Conservation (phyloP, 2,797 vertebrate species). For the Phrynocephalus guinanensis region DNA sequence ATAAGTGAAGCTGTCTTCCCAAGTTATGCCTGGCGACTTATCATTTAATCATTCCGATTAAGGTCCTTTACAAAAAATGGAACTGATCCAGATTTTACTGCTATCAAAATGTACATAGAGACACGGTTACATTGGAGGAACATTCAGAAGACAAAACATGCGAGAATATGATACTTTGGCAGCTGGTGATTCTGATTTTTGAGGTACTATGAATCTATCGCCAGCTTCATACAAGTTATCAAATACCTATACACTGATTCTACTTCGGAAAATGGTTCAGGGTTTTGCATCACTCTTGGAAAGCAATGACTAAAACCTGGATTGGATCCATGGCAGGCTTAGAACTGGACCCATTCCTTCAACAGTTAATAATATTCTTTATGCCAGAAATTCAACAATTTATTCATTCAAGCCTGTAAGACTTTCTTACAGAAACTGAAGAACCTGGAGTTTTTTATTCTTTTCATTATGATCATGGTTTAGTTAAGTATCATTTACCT, state of each 20-base stretch:
- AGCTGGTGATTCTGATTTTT: no score
- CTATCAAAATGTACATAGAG: not conserved
- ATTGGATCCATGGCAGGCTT: no score
- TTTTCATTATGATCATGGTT: constrained; percentile 51
- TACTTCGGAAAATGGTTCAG: no score
- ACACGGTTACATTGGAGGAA: constrained; percentile 27
- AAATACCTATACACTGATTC: no score
- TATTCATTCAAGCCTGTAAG: constrained; percentile 53
- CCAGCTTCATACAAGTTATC: no score
- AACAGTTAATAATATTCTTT: constrained; percentile 49
- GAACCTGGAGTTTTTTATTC: constrained; percentile 11
- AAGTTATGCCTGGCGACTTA: not conserved
- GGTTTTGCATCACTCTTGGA: no score
- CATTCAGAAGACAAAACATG: constrained; percentile 4
- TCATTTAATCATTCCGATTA: not conserved
- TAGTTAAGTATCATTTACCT: constrained; percentile 49
- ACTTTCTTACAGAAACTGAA: not conserved
- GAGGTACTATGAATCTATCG: no score
- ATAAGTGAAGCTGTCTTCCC: not conserved
- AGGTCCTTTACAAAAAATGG: not conserved
- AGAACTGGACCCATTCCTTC: constrained; percentile 25
- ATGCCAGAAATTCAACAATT: constrained; percentile 54
- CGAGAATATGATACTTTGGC: not conserved
- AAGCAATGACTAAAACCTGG: no score
- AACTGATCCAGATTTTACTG: not conserved